Evolutionary conservation across 2,797 vertebrate genomes (phyloP).

Genomic region (Pseudochaenichthys georgianus): DNA sequence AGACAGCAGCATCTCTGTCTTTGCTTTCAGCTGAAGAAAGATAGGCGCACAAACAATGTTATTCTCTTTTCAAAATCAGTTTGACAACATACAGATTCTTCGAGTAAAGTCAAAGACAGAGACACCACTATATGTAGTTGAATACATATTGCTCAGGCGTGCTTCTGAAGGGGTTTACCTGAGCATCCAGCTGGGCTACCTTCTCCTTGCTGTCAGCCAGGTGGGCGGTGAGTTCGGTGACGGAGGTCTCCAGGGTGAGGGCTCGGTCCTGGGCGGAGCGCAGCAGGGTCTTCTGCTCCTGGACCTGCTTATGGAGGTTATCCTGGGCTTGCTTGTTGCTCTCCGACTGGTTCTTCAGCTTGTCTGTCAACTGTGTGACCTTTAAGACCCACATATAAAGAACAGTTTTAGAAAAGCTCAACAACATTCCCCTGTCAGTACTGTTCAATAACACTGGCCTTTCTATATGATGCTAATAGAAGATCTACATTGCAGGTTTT

Average conservation of each 20-base stretch:
- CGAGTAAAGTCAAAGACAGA: not conserved
- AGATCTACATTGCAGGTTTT: not conserved
- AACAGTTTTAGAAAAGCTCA: not conserved
- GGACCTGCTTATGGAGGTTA: slow-evolving; percentile 96
- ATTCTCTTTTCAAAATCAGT: not conserved
- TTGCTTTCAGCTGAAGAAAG: slow-evolving; percentile 92
- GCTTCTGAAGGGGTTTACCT: slow-evolving; percentile 81
- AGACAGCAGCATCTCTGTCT: slow-evolving; percentile 95
- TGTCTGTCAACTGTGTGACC: slow-evolving; percentile 94
- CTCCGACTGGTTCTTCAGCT: slow-evolving; percentile 98
- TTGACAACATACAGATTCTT: not conserved
- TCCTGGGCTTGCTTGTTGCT: slow-evolving; percentile 99
- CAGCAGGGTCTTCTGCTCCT: slow-evolving; percentile 95
- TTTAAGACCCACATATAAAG: slow-evolving; percentile 59
- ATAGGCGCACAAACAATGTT: not conserved
- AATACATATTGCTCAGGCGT: not conserved
- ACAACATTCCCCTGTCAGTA: not conserved
- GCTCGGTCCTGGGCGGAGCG: slow-evolving; percentile 93
- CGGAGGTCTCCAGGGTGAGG: slow-evolving; percentile 89
- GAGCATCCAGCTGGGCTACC: slow-evolving; percentile 92
- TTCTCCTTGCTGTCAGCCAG: slow-evolving; percentile 95
- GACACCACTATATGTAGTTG: fast-evolving
- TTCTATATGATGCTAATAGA: not conserved
- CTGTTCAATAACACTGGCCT: not conserved
- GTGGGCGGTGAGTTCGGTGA: slow-evolving; percentile 90